Conservation (phyloP, 2,797 vertebrate species). For the Enteromius thamalakanensis region DNA sequence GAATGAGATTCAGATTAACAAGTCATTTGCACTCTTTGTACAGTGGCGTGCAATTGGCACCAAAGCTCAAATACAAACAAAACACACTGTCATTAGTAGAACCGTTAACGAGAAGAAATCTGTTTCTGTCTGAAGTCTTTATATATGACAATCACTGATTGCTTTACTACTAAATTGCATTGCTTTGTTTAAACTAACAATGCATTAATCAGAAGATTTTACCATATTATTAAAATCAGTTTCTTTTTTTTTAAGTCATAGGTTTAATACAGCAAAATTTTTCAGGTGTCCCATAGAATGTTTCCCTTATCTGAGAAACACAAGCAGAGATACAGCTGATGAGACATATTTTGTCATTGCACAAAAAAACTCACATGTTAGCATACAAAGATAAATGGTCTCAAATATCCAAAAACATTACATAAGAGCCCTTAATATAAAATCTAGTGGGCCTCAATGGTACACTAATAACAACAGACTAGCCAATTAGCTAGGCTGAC, state of each 20-base stretch:
- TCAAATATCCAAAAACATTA: not conserved
- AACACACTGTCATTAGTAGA: not conserved
- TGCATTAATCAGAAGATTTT: not conserved
- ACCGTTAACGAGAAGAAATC: conserved; percentile 20
- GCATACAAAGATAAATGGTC: not conserved
- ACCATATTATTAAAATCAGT: not conserved
- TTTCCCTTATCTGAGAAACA: not conserved
- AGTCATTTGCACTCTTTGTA: not conserved
- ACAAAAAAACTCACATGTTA: not conserved
- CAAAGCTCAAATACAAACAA: not conserved
- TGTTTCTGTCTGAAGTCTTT: conserved; percentile 4
- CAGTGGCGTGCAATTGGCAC: not conserved
- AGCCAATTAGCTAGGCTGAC: not conserved
- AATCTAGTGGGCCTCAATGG: not conserved
- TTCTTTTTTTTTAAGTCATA: too few species aligned
- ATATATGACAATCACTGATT: not conserved
- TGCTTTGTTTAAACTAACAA: not conserved
- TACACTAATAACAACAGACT: not conserved
- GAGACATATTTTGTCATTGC: not conserved
- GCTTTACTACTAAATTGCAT: not conserved
- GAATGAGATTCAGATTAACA: conserved; percentile 7
- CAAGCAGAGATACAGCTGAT: not conserved
- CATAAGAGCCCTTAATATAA: not conserved
- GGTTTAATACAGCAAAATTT: not conserved
- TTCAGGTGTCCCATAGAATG: not conserved